Percentiles rank a stretch among this genome's conserved stretches.
Conservation (phyloP, 2,888 invertebrate genomes). For the Phyto melanocephala region DNA sequence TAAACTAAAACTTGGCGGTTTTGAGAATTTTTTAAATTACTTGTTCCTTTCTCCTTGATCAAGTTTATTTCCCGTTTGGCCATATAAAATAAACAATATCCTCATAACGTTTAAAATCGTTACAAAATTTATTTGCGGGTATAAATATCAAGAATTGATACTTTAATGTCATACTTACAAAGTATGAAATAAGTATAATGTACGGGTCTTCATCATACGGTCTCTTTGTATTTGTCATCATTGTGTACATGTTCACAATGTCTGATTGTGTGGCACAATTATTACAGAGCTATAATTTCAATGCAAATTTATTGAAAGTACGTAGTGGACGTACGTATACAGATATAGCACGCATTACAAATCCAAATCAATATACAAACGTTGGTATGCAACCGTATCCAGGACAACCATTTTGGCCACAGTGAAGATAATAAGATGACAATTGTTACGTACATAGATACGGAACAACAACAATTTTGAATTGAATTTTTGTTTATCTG, state of each 20-base stretch:
- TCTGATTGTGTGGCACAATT: not conserved
- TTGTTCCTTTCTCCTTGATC: not conserved
- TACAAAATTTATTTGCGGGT: not conserved
- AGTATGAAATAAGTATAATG: not conserved
- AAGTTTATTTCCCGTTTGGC: not conserved
- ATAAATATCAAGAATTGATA: slow-evolving; percentile 9
- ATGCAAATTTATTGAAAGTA: not conserved
- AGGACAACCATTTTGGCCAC: slow-evolving; percentile 81
- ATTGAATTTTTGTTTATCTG: too few species aligned
- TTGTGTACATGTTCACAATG: not conserved
- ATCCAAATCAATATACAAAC: slow-evolving; percentile 81
- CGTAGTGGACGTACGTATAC: slow-evolving; percentile 81
- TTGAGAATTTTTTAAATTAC: not conserved
- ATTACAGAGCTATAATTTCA: not conserved
- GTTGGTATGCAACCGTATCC: slow-evolving; percentile 80
- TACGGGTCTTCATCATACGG: not conserved
- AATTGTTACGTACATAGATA: too few species aligned
- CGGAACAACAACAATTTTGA: too few species aligned
- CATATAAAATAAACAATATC: not conserved
- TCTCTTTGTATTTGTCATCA: not conserved
- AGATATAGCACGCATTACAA: slow-evolving; percentile 85
- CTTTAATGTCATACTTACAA: slow-evolving; percentile 20
- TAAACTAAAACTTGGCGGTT: not conserved
- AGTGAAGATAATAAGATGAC: slow-evolving; percentile 66
- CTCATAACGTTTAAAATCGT: not conserved